A percentile compares a stretch with the other conserved stretches of the same genome.
These are phyloP conservation scores for Lithophane leautieri DNA, from an alignment of 2,888 invertebrate species.

Conservation along the genomic window DNA sequence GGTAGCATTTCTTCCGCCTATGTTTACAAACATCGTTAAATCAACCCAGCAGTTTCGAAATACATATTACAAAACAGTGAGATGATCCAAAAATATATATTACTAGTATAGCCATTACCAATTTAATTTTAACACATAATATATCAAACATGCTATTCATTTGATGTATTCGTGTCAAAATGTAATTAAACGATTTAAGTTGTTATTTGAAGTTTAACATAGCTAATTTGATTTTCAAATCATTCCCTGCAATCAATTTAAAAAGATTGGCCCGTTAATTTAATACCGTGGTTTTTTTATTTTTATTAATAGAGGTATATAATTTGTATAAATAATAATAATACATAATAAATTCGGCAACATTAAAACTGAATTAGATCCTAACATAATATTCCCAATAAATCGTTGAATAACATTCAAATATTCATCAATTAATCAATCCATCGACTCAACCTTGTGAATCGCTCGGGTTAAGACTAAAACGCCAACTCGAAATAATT, in stretches of 20 bases:
- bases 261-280: not conserved
- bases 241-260: not conserved
- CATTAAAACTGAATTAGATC: not conserved
- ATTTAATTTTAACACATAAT: conserved; percentile 17
- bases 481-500: not conserved
- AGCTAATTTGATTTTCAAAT: not conserved
- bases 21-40: conserved; percentile 7
- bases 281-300: not conserved
- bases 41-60: not conserved
- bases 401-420: too few relatives aligned
- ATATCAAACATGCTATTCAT: not conserved
- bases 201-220: not conserved
- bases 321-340: too few relatives aligned
- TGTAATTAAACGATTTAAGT: conserved; percentile 2
- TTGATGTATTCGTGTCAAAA: conserved; percentile 25
- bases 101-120: not conserved
- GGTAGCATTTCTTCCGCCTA: not conserved
- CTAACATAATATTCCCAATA: not conserved
- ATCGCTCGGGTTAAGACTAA: not conserved
- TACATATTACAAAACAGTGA: conserved; percentile 5
- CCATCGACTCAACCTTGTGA: too few relatives aligned
- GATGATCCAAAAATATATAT: conserved; percentile 25
- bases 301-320: too few relatives aligned
- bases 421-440: too few relatives aligned
- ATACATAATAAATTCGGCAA: not conserved